phyloP scores from a whole-genome alignment of 2,113 vertebrate genomes.

The Gallinago jamesoni region DNA sequence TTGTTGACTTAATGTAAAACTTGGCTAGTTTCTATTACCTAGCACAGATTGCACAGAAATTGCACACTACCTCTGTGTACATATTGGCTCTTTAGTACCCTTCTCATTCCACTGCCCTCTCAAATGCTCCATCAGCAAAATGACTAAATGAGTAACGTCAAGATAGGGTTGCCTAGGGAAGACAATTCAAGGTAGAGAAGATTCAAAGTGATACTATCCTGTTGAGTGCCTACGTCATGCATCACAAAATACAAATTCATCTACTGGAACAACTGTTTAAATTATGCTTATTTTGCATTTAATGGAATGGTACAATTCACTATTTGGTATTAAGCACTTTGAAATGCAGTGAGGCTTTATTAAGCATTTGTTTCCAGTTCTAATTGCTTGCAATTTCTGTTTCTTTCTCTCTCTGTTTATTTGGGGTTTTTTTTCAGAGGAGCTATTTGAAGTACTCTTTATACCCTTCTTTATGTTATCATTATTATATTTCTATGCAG shows the following conservation, averaged over 20 bases:
- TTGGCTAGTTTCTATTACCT: neutral
- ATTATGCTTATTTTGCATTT: neutral
- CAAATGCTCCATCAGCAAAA: neutral
- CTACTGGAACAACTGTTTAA: neutral
- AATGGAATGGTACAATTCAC: neutral
- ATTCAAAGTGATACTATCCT: neutral
- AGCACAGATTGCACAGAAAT: neutral
- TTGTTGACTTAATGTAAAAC: neutral
- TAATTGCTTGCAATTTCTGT: neutral
- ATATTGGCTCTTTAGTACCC: neutral
- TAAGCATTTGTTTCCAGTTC: neutral
- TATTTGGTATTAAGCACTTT: neutral
- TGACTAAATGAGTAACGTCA: neutral
- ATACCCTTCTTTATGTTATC: neutral
- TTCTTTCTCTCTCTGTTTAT: neutral
- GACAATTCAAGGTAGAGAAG: neutral
- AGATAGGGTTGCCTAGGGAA: neutral
- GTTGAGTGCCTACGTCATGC: neutral
- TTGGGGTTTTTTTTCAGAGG: neutral
- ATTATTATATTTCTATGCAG: neutral
- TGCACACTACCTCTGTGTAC: neutral
- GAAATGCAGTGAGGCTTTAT: neutral
- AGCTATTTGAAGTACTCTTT: neutral
- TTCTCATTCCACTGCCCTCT: neutral
- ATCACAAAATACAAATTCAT: neutral